phyloP scores from a whole-genome alignment of 2,797 vertebrate species.

The Alauda arvensis region DNA sequence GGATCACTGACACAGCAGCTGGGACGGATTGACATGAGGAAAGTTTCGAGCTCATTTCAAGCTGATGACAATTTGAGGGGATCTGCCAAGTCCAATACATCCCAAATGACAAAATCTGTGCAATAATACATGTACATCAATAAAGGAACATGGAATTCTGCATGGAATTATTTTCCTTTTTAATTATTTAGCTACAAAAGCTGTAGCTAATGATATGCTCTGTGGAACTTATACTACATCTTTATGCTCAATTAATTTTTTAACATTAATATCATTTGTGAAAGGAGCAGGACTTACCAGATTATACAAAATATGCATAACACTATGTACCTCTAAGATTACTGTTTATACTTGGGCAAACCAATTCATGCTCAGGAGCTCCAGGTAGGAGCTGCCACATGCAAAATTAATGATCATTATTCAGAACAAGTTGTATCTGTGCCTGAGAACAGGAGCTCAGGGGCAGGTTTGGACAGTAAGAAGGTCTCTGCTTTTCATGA shows the following conservation, averaged over 20 bases:
- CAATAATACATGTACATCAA: not conserved
- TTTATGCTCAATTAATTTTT: slow-evolving; percentile 18
- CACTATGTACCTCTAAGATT: not conserved
- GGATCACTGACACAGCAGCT: not conserved
- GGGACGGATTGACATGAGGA: not conserved
- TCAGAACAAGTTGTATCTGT: not conserved
- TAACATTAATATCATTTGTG: not conserved
- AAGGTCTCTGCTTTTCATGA: not conserved
- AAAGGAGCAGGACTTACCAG: not conserved
- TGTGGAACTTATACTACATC: not conserved
- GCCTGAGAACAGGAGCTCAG: not conserved
- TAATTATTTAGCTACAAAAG: not conserved
- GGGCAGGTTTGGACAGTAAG: not conserved
- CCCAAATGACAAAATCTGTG: not conserved
- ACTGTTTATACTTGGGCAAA: not conserved
- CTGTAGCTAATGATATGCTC: not conserved
- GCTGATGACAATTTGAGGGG: not conserved
- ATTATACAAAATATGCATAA: not conserved
- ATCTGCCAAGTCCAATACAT: not conserved
- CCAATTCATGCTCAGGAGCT: not conserved
- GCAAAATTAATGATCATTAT: not conserved
- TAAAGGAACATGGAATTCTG: not conserved
- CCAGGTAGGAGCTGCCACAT: not conserved
- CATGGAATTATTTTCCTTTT: not conserved
- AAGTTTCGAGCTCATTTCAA: not conserved